phyloP scores from a whole-genome alignment of 2,797 vertebrate species.

The Fistularia tabacaria region DNA sequence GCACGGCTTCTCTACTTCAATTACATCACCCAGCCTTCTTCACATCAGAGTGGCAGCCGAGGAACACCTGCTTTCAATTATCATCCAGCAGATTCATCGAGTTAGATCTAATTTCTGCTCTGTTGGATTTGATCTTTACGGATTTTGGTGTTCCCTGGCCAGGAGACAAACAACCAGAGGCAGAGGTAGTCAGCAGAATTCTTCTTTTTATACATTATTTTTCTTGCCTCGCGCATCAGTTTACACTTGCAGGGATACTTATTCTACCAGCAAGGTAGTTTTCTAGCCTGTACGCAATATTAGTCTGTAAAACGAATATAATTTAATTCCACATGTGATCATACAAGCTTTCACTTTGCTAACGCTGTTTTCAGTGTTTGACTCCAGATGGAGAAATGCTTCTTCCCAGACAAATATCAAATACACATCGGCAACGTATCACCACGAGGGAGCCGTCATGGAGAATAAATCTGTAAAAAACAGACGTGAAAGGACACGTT shows the following conservation, averaged over 20 bases:
- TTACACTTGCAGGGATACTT: slow-evolving; percentile 11
- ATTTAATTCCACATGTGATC: neutral
- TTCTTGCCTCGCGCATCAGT: slow-evolving; percentile 6
- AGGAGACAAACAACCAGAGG: slow-evolving; percentile 15
- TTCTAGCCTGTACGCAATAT: slow-evolving; percentile 2
- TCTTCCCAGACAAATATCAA: slow-evolving; percentile 39
- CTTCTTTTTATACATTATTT: neutral
- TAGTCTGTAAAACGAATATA: slow-evolving; percentile 12
- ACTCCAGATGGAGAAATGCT: slow-evolving; percentile 26
- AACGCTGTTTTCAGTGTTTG: slow-evolving; percentile 49
- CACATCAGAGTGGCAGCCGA: no score
- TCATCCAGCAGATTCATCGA: no score
- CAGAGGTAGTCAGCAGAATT: slow-evolving; percentile 2
- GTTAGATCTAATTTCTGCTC: no score
- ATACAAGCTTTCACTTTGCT: neutral
- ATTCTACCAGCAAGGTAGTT: neutral
- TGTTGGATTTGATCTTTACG: no score
- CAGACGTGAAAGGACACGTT: slow-evolving; percentile 48
- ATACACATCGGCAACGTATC: slow-evolving; percentile 53
- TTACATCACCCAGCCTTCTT: no score
- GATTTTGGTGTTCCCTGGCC: neutral
- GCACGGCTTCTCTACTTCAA: no score
- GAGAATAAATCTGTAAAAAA: slow-evolving; percentile 68
- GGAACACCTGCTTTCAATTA: no score
- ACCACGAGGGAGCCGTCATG: slow-evolving; percentile 53